Conservation (phyloP, 2,888 invertebrate species). For the Hirtodrosophila histrioides region DNA sequence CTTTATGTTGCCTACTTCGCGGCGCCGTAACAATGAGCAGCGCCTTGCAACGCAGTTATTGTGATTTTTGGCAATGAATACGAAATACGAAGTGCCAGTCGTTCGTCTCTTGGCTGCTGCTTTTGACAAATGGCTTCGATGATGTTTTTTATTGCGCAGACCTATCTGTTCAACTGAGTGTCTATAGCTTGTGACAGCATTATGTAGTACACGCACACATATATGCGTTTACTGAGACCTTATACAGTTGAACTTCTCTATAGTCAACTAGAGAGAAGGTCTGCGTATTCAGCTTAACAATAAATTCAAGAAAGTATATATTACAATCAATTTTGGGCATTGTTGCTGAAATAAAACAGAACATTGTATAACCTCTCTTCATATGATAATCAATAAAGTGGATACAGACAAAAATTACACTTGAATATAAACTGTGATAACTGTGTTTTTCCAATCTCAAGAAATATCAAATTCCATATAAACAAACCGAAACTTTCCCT, state of each 20-base stretch:
- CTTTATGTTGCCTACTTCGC: constrained; percentile 62
- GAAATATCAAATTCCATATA: too few relatives aligned
- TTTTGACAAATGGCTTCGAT: constrained; percentile 78
- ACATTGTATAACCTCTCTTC: too few relatives aligned
- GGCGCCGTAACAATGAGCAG: constrained; percentile 53
- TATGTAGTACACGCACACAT: constrained; percentile 16
- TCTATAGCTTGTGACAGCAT: constrained; percentile 49
- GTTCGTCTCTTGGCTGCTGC: constrained; percentile 37
- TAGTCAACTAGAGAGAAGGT: too few relatives aligned
- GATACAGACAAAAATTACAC: too few relatives aligned
- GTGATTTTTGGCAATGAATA: constrained; percentile 79
- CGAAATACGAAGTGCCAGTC: constrained; percentile 58
- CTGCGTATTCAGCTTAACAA: too few relatives aligned
- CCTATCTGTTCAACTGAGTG: constrained; percentile 58
- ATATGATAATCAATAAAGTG: too few relatives aligned
- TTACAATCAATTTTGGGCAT: too few relatives aligned
- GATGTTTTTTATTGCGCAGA: constrained; percentile 75
- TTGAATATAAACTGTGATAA: too few relatives aligned
- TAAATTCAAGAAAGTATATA: too few relatives aligned
- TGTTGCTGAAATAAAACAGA: too few relatives aligned
- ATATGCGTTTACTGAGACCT: background rate
- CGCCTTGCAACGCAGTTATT: constrained; percentile 51
- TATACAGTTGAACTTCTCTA: background rate
- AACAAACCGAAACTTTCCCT: too few relatives aligned
- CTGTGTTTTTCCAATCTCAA: too few relatives aligned